Base-by-base conservation (phyloP, 2,113 vertebrate genomes). In the Prionailurus viverrinus region DNA sequence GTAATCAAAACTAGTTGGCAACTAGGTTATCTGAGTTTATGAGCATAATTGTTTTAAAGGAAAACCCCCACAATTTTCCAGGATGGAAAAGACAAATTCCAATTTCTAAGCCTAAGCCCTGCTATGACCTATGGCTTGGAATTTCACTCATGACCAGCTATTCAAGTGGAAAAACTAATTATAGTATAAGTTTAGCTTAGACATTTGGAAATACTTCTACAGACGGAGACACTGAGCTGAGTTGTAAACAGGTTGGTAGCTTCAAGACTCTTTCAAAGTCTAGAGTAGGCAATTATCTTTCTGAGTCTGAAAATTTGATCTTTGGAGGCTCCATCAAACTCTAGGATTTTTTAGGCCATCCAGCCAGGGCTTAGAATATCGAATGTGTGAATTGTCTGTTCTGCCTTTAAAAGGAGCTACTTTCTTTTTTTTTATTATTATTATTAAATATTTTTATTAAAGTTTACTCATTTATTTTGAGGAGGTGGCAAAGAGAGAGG, bases 81-180 rank as follows among this genome's bases (percentile, higher is more conserved):
- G 2, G 69, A 91, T 55, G 85, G 82, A 94, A 96, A 94, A 81
- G 87, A 89, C 15, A 95, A 89, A 82, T 94, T 89, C 55, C 71
- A 65, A 33, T 71, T 83, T 83, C 53, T 94, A 74, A 93, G 61
- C 78, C 68, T 53, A 65, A 89, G 13, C 51, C 55, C 69, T 80
- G 19, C 73, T 91, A 5, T 83, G 85, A 94, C 82, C 63, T 58
- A 1, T 86, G 68, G 71, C 66, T 96, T 94, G 39, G 89, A 86
- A 93, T 97, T 96, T 93, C 29, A 66, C 85, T 91, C 73, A 69
- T 51, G 71, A 86, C 15, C 79, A 80, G 27, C 81, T 89, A 78
- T 53, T 95, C 66, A 69, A 80, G 65, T 74, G 86, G 93, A 89
- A 96, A 97, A 96, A 39, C 27, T 55, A 74, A 86, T 85, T 29